Evolutionary conservation across 1,140 invertebrate genomes (phyloP).

Genomic region (Drosophila trapezifrons): DNA sequence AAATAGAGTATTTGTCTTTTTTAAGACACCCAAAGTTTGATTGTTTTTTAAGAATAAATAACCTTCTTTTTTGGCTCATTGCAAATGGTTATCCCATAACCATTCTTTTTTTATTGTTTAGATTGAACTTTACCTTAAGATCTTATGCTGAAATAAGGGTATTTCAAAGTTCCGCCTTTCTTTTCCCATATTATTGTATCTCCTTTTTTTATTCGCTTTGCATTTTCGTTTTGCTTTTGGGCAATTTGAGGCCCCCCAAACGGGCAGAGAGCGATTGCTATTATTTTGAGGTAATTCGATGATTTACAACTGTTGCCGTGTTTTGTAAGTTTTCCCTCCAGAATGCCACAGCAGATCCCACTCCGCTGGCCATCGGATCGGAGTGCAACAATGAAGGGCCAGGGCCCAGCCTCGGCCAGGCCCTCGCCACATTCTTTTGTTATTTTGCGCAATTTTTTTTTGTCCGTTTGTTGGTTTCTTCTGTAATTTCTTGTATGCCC

Average conservation of each 20-base stretch:
- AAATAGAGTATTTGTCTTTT: not conserved
- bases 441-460: conserved; percentile 69
- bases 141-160: not conserved
- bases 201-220: conserved; percentile 37
- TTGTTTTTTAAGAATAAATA: not conserved
- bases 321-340: conserved; percentile 77
- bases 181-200: not conserved
- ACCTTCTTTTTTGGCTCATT: not conserved
- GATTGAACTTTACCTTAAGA: not conserved
- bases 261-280: conserved; percentile 72
- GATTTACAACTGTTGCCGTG: conserved; percentile 81
- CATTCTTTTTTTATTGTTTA: too few species aligned
- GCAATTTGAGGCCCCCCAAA: conserved; percentile 47
- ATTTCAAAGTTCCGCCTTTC: not conserved
- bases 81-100: too few species aligned
- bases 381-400: conserved; percentile 60
- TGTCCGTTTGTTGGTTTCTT: conserved; percentile 28
- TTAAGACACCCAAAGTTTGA: not conserved
- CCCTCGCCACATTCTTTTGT: conserved; percentile 69
- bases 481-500: conserved; percentile 60
- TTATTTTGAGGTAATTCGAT: conserved; percentile 82
- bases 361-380: conserved; percentile 32
- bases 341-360: conserved; percentile 60
- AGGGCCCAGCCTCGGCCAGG: conserved; percentile 65
- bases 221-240: conserved; percentile 70